Evolutionary conservation across 2,888 invertebrate species (phyloP).

Genomic region (Acanthosepion lycidas): DNA sequence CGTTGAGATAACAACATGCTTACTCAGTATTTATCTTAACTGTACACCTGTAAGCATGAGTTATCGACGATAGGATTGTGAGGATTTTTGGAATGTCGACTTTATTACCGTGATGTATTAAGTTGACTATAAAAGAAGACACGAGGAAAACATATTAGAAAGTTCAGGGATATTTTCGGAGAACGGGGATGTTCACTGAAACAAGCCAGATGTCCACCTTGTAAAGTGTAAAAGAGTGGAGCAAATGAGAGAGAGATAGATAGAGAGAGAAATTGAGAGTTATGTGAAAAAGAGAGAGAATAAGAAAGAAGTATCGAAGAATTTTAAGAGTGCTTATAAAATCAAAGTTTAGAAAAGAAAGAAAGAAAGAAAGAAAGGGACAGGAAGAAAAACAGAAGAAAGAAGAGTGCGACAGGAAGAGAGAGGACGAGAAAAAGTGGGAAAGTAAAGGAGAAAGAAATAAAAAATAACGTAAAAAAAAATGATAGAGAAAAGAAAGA

Average conservation of each 20-base stretch:
- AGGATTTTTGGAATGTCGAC: background rate
- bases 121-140: background rate
- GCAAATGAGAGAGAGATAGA: background rate
- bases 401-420: background rate
- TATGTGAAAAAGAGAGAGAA: background rate
- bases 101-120: conserved; percentile 33
- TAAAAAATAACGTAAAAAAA: background rate
- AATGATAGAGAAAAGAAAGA: no score
- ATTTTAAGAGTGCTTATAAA: no score
- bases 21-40: background rate
- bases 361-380: background rate
- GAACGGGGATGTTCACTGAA: background rate
- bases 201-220: background rate
- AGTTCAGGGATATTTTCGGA: background rate
- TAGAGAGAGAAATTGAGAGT: background rate
- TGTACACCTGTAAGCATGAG: background rate
- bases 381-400: background rate
- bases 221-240: background rate
- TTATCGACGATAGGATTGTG: background rate
- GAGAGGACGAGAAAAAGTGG: background rate
- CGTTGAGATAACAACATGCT: background rate
- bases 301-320: background rate
- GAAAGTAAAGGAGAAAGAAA: background rate
- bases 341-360: background rate
- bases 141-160: background rate